Percentiles rank a stretch among this genome's conserved stretches.
phyloP scores from a whole-genome alignment of 2,888 invertebrate genomes.

The Callyntrura sp. region DNA sequence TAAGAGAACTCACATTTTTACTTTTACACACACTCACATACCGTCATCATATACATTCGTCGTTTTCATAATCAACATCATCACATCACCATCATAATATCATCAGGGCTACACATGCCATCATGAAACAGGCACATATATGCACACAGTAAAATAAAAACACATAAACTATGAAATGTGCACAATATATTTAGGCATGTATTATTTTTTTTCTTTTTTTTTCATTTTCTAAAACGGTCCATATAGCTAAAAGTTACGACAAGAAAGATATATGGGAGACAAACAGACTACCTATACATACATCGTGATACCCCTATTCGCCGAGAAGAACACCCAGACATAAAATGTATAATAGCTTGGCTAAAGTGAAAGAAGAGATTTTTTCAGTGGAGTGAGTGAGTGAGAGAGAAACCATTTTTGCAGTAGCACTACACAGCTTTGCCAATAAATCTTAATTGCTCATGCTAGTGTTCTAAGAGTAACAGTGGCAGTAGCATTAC shows the following conservation, averaged over 20 bases:
- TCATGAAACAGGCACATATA: constrained; percentile 49
- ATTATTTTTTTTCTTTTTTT: constrained; percentile 29
- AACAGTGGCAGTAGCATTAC: constrained; percentile 1
- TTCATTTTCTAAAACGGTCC: constrained; percentile 65
- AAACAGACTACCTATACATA: background rate
- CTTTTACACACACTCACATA: background rate
- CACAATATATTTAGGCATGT: background rate
- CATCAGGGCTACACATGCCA: constrained; percentile 70
- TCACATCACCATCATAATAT: constrained; percentile 46
- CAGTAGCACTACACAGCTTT: constrained; percentile 57
- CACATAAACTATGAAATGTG: background rate
- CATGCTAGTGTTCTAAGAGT: background rate
- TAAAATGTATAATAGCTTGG: constrained; percentile 53
- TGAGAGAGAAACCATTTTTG: constrained; percentile 50
- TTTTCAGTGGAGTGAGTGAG: constrained; percentile 11
- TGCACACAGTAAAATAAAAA: constrained; percentile 22
- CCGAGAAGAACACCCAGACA: constrained; percentile 14
- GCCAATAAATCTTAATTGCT: constrained; percentile 81
- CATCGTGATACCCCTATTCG: constrained; percentile 16
- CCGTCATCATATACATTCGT: constrained; percentile 11
- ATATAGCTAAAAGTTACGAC: constrained; percentile 47
- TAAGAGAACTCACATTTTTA: no score
- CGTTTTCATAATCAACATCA: constrained; percentile 12
- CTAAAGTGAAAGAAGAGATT: constrained; percentile 35
- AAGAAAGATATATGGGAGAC: constrained; percentile 48